Base-by-base conservation (phyloP, 2,797 vertebrate genomes). In the Gallinago solitaria region DNA sequence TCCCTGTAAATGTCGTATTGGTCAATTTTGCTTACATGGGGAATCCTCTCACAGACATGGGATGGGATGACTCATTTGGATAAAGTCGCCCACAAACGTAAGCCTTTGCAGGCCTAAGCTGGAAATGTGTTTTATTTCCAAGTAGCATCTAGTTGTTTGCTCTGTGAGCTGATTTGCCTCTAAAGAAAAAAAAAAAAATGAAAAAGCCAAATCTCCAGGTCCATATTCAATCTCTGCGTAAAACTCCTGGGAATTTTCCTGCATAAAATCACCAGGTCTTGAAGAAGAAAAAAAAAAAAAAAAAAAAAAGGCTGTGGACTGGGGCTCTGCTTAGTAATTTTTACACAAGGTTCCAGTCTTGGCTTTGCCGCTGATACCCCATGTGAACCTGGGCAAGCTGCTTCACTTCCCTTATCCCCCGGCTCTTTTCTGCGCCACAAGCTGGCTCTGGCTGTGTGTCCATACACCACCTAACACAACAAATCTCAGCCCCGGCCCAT, bases 11-110 rank as follows among this genome's bases (percentile, higher is more conserved):
- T 3, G 53, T 71, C 0, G 3, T 13, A 76, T 10, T 89, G 89
- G 71, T 82, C 93, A 68, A 47, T 90, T 95, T 69, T 32, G 45
- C 89, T 95, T 80, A 93, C 95, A 83, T 1, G 8, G 21, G 78
- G 93, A 96, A 94, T 95, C 86, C 89, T 93, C 92, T 92, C 93
- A 83, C 53, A 15, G 71, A 53, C 14, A 78, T 13, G 67, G 81
- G 83, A 21, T 63, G 90, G 89, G 83, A 65, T 65, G 77, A 80
- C 47, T 96, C 63, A 21, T 56, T 53, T n/a, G 93, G 92, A 93
- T 93, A 19, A 93, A 97, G 75, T 93, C 24, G 1, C 88, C 88
- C 83, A 70, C 75, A 16, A 65, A 87, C 3, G 28, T 74, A 53
- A 96, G 90, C 86, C 56, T 87, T 39, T 87, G 61, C 76, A 93